Percentiles rank a stretch among this genome's conserved stretches.
These are phyloP conservation scores for Coranthus polyacanthus DNA, from an alignment of 2,797 vertebrate species.

Conservation along the genomic window DNA sequence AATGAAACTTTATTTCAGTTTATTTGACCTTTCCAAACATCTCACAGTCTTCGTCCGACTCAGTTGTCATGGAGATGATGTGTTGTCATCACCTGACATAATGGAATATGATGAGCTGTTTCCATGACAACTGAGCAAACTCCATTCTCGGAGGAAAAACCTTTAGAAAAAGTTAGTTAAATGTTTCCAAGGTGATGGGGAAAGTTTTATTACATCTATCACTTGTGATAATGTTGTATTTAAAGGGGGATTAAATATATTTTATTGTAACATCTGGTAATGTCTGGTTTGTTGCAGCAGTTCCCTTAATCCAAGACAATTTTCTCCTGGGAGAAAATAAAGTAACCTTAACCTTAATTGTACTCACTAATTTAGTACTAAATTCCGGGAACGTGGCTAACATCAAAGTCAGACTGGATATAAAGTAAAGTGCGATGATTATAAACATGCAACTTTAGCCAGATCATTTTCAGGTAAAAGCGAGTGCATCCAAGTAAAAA, in stretches of 20 bases:
- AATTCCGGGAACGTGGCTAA: too few species aligned
- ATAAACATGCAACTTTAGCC: too few species aligned
- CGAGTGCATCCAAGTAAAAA: neutral
- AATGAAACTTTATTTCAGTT: conserved; percentile 17
- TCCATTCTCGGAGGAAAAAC: neutral
- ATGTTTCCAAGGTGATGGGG: conserved; percentile 25
- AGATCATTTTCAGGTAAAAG: too few species aligned
- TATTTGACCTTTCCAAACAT: neutral
- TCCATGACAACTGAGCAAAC: neutral
- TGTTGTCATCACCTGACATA: neutral
- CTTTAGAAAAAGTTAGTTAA: neutral
- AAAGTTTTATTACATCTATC: conserved; percentile 12
- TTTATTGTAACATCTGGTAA: too few species aligned
- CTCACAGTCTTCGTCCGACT: neutral
- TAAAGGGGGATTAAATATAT: too few species aligned
- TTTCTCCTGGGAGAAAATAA: too few species aligned
- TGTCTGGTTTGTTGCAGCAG: conserved; percentile 5
- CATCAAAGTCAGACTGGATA: too few species aligned
- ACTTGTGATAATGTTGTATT: conserved; percentile 6
- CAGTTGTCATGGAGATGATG: neutral
- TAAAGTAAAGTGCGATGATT: too few species aligned
- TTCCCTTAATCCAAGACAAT: neutral
- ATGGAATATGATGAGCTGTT: neutral
- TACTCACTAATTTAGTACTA: neutral
- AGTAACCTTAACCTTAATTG: too few species aligned